A percentile compares a stretch with the other conserved stretches of the same genome.
phyloP scores from a whole-genome alignment of 2,797 vertebrate species.

The Anisognathus igniventris region DNA sequence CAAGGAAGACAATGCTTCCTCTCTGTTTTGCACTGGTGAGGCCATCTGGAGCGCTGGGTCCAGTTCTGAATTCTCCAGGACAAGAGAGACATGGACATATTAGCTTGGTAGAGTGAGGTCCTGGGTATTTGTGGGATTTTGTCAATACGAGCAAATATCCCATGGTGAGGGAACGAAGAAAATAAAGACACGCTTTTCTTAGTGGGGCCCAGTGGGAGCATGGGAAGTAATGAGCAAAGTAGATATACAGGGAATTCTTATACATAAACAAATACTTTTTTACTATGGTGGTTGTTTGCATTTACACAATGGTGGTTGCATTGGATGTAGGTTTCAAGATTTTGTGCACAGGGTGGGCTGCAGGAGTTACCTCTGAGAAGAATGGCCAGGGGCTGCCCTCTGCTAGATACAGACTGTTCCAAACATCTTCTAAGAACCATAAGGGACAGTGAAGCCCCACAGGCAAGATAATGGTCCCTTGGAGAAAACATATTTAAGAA shows the following conservation, averaged over 20 bases:
- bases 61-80: neutral
- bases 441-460: neutral
- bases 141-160: neutral
- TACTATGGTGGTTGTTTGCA: no score
- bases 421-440: rapidly evolving
- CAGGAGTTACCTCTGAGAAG: no score
- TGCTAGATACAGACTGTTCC: neutral
- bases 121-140: neutral
- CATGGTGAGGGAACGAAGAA: neutral
- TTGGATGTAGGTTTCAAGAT: neutral
- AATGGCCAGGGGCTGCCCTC: neutral
- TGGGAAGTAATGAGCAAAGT: neutral
- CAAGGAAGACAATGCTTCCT: neutral
- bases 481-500: neutral
- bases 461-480: neutral
- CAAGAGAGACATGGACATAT: neutral
- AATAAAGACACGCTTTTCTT: neutral
- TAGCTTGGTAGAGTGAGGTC: neutral
- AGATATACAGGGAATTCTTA: neutral
- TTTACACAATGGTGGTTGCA: neutral
- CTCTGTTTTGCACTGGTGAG: neutral
- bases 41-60: neutral
- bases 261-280: neutral
- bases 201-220: rapidly evolving
- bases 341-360: neutral